Conservation (phyloP, 1,140 invertebrate species). For the Chrysopa pallens region DNA sequence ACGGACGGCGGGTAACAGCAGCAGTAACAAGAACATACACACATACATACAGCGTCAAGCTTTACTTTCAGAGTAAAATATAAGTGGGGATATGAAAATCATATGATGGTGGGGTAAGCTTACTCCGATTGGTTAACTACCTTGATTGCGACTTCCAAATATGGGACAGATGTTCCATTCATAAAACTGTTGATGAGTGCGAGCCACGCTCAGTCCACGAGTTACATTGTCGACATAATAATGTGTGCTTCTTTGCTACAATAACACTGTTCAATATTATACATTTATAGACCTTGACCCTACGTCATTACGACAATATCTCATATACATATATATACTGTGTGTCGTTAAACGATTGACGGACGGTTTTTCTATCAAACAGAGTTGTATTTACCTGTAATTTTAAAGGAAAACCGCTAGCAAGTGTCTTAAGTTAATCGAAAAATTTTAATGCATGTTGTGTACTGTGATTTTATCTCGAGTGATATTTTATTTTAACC, state of each 20-base stretch:
- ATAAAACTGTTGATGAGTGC: slow-evolving; percentile 25
- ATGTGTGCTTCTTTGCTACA: not conserved
- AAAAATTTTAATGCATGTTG: too few relatives aligned
- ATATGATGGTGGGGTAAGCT: not conserved
- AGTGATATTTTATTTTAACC: too few relatives aligned
- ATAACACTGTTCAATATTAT: too few relatives aligned
- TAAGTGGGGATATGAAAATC: not conserved
- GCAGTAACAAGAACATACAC: not conserved
- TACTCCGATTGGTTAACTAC: slow-evolving; percentile 18
- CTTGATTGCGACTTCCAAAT: slow-evolving; percentile 23
- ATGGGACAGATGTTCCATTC: slow-evolving; percentile 33
- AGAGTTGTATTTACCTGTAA: too few relatives aligned
- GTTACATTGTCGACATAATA: slow-evolving; percentile 1
- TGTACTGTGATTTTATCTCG: too few relatives aligned
- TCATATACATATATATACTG: too few relatives aligned
- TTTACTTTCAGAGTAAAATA: not conserved
- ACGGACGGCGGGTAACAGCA: not conserved
- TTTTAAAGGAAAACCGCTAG: too few relatives aligned
- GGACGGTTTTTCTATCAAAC: too few relatives aligned
- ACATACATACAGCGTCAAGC: not conserved
- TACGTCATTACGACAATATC: too few relatives aligned
- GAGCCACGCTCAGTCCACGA: slow-evolving; percentile 10
- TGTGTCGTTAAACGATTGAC: too few relatives aligned
- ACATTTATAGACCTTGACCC: not conserved
- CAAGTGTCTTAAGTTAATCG: too few relatives aligned